phyloP scores from a whole-genome alignment of 2,888 invertebrate genomes.

The Mamestra brassicae region DNA sequence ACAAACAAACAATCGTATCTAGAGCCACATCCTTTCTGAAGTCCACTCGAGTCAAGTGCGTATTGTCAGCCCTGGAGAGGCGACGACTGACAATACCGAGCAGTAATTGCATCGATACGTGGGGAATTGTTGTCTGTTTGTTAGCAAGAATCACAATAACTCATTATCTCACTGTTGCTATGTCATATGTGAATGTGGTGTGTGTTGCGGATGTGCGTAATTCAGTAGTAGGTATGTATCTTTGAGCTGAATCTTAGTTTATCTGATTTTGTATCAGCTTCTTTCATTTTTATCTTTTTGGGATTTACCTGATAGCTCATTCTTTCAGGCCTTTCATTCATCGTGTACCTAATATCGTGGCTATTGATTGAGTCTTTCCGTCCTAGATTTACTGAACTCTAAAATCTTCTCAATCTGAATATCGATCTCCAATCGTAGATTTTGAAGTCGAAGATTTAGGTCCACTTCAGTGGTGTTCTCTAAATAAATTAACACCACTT shows the following conservation, averaged over 20 bases:
- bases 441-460: background rate
- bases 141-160: slow-evolving; percentile 48
- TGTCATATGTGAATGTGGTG: slow-evolving; percentile 43
- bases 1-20: slow-evolving; percentile 46
- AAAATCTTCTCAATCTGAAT: background rate
- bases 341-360: background rate
- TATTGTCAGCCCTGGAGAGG: slow-evolving; percentile 58
- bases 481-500: background rate
- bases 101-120: slow-evolving; percentile 63
- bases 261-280: background rate
- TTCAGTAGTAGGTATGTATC: background rate
- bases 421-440: background rate
- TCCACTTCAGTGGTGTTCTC: background rate
- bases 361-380: background rate
- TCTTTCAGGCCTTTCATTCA: background rate
- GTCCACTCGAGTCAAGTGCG: slow-evolving; percentile 40
- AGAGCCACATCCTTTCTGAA: slow-evolving; percentile 27
- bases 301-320: background rate
- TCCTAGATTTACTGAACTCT: background rate
- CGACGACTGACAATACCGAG: slow-evolving; percentile 59
- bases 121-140: slow-evolving; percentile 58
- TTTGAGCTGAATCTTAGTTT: background rate
- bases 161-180: slow-evolving; percentile 53
- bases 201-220: slow-evolving; percentile 12
- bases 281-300: background rate